These are phyloP conservation scores for Kryptolebias marmoratus DNA, from an alignment of 2,113 vertebrate species.

Conservation along the genomic window DNA sequence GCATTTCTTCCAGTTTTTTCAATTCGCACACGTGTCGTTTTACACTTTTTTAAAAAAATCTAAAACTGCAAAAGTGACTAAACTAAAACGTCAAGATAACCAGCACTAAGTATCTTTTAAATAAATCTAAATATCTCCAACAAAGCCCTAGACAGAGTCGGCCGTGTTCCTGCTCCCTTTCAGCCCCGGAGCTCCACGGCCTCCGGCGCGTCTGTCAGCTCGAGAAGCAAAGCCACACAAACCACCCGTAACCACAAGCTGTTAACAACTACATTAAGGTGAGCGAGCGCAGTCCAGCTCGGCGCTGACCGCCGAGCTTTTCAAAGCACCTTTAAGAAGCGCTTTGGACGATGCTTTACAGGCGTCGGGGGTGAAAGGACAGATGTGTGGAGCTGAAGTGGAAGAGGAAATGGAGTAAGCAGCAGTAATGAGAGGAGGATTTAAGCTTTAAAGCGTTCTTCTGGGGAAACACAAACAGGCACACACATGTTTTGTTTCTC, in stretches of 20 bases:
- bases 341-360: slow-evolving; percentile 26
- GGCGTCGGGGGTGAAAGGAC: neutral
- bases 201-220: slow-evolving; percentile 46
- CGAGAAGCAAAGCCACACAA: slow-evolving; percentile 68
- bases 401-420: slow-evolving; percentile 19
- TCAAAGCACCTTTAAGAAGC: slow-evolving; percentile 30
- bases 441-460: slow-evolving; percentile 9
- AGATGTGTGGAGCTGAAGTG: neutral
- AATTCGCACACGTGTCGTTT: neutral
- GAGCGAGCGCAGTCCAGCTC: slow-evolving; percentile 53
- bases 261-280: slow-evolving; percentile 76
- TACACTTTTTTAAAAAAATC: neutral
- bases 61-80: neutral
- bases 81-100: neutral
- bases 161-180: slow-evolving; percentile 13
- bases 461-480: slow-evolving; percentile 5
- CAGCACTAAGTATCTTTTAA: neutral
- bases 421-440: slow-evolving; percentile 11
- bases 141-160: slow-evolving; percentile 1
- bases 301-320: slow-evolving; percentile 21
- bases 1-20: neutral
- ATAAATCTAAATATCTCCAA: neutral
- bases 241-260: slow-evolving; percentile 69
- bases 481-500: neutral
- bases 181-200: slow-evolving; percentile 30